Base-by-base conservation (phyloP, 2,797 vertebrate genomes). In the Rhinoraja longicauda region DNA sequence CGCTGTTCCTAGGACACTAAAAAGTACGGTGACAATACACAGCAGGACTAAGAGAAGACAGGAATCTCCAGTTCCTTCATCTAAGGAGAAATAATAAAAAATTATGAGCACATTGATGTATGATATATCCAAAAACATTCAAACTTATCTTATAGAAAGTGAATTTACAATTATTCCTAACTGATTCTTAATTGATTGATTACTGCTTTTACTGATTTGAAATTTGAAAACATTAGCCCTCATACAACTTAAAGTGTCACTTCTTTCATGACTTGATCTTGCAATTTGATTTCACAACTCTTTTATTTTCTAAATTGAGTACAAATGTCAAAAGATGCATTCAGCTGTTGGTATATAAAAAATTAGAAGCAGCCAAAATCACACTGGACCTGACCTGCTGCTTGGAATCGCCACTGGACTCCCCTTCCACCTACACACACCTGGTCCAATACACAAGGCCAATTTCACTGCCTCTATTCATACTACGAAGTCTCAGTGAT, bases 1-100 rank as follows among this genome's bases (percentile, higher is more conserved):
- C 0, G 98, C 98, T 2, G 98, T 99, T 93, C 98, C 98, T 17
- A 98, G 98, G 21, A 99, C 94, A 93, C 98, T 99, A 84, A 99
- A 97, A 96, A 99, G 97, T 95, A 99, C 97, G 0, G 98, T 99
- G 59, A 96, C 96, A 95, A 98, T 94, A 94, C 98, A 99, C 95
- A 99, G 96, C 95, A 98, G 94, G 93, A 99, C 94, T 93, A 99
- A 96, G 94, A 99, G 96, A 94, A 99, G 94, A 93, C 98, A 99
- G 95, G 98, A 99, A 78, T 98, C 97, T 93, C 97, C 97, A 36
- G 97, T 96, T 12, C 96, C 97, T 92, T 99, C 98, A 94, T 99
- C 99, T 99, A 96, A 90, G 94, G 95, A 24, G 57, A 94, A 45
- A 92, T 72, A 93, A 77, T 53, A 93, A 93, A 93, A 93, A 81